These are phyloP conservation scores for Macrotus californicus DNA, from an alignment of 2,113 vertebrate species.

Conservation along the genomic window DNA sequence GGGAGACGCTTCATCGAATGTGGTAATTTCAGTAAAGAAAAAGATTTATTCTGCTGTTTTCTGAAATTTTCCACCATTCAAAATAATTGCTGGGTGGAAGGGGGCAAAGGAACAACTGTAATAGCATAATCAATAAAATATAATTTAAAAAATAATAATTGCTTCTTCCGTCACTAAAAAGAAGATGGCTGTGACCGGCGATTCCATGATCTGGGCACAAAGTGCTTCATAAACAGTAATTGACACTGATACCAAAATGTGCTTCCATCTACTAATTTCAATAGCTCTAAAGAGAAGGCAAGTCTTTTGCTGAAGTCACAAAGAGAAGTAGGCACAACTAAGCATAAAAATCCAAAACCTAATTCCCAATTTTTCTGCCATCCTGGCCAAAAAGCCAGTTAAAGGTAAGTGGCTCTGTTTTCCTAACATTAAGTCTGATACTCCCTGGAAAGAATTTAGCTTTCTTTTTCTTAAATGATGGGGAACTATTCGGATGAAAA, in stretches of 20 bases:
- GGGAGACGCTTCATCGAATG: background rate
- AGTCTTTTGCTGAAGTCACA: background rate
- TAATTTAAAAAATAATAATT: background rate
- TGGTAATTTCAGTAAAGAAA: background rate
- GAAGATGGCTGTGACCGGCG: background rate
- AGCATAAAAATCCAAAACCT: background rate
- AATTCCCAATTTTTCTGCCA: background rate
- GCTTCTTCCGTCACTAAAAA: background rate
- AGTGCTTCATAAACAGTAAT: background rate
- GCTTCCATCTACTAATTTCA: conserved; percentile 17
- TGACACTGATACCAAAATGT: conserved; percentile 33
- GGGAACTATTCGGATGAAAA: conserved; percentile 18
- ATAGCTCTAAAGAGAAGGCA: conserved; percentile 17
- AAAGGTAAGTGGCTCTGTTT: background rate
- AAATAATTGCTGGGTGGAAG: background rate
- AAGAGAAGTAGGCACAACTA: conserved; percentile 20
- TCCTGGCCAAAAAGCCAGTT: background rate
- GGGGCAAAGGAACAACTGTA: too few species aligned
- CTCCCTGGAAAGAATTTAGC: background rate
- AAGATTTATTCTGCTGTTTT: background rate
- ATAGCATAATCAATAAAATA: too few species aligned
- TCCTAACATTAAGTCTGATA: background rate
- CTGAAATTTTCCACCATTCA: background rate
- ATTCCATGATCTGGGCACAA: background rate
- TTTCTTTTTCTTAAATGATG: conserved; percentile 23